Evolutionary conservation across 1,140 invertebrate genomes (phyloP).

Genomic region (Nylanderia fulva): DNA sequence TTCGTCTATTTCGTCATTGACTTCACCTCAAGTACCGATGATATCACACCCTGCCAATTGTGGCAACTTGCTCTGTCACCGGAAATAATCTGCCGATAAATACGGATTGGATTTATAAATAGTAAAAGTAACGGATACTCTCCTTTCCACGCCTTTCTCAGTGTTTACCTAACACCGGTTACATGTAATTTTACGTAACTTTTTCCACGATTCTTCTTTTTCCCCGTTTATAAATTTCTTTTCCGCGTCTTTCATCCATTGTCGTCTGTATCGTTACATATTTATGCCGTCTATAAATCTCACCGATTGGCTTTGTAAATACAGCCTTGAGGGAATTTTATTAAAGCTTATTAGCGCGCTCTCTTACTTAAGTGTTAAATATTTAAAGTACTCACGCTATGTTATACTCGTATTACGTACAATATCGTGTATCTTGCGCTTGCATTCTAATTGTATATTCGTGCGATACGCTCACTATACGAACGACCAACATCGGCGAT

Average conservation of each 20-base stretch:
- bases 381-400: slow-evolving; percentile 1
- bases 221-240: slow-evolving; percentile 3
- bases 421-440: slow-evolving; percentile 34
- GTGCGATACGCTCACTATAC: slow-evolving; percentile 5
- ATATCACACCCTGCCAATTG: slow-evolving; percentile 59
- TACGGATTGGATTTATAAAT: neutral
- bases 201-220: slow-evolving; percentile 14
- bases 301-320: neutral
- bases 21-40: slow-evolving; percentile 51
- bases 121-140: slow-evolving; percentile 45
- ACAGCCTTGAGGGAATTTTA: neutral
- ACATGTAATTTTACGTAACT: slow-evolving; percentile 42
- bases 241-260: slow-evolving; percentile 28
- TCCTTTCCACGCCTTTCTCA: slow-evolving; percentile 43
- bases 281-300: neutral
- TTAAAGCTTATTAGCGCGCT: neutral
- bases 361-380: slow-evolving; percentile 8
- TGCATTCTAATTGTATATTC: slow-evolving; percentile 18
- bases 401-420: slow-evolving; percentile 14
- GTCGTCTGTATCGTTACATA: neutral
- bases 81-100: slow-evolving; percentile 34
- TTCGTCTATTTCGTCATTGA: slow-evolving; percentile 60
- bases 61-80: slow-evolving; percentile 57
- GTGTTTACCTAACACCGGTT: slow-evolving; percentile 37
- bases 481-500: slow-evolving; percentile 29